Base-by-base conservation (phyloP, 2,888 invertebrate genomes). In the Lydus trimaculatus region DNA sequence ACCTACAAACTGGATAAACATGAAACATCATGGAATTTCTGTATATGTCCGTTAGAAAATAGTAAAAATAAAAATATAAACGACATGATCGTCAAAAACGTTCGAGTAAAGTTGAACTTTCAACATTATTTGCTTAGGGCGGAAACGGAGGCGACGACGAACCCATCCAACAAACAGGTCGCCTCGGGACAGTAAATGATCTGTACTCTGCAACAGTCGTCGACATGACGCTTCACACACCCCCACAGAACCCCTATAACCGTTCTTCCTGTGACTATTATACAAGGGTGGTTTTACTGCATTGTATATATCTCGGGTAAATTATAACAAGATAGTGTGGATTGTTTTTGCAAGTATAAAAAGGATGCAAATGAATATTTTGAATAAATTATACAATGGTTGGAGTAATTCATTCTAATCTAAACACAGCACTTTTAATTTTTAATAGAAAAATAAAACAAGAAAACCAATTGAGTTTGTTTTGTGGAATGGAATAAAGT, bases 151-250 rank as follows among this genome's bases (percentile, higher is more conserved):
- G 66, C 65, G 70, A 70, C 67, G 67, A 70, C 70, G 63, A 67
- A 52, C 67, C 67, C 65, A 62, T 70, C 65, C 31, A 65, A 72
- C 72, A 69, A 71, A 73, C 73, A 71, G 71, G 69, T 73, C 73
- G 73, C 73, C 64, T 59, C 59, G 64, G 71, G 73, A 61, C 68
- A 70, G 66, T 66, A 72, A 72, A 72, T 70, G 72, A 72, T 70
- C 67, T 62, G 66, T 59, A 68, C 58, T 56, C 36, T 58, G 61
- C 20, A 60, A 52, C 23, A 52, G 23, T 25, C 52, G 52, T 52
- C 52, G 11, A 52, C 52, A 52, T 20, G 48, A 48, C 20, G 20
- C 20, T 48, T 43, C 7, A n/a, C 43, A 48, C 48, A 9, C 20
- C 48, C 6, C 39, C 9, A 20, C 20, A 17, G 20, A 20, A 48